Evolutionary conservation across 2,888 invertebrate genomes (phyloP).

Genomic region (Ophion costatus): DNA sequence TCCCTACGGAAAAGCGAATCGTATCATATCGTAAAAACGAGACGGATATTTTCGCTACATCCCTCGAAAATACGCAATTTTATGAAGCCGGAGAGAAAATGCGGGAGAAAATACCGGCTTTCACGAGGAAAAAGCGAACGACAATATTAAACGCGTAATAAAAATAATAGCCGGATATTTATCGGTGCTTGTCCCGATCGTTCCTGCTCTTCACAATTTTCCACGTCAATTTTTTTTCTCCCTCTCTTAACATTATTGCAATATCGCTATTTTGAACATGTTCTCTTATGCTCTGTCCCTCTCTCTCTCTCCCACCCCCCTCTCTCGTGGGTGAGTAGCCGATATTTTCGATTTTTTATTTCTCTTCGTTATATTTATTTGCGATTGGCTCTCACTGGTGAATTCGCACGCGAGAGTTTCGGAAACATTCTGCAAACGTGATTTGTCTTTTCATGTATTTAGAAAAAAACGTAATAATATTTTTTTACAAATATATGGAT

Average conservation of each 20-base stretch:
- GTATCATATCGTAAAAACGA: background rate
- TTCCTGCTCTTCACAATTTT: conserved; percentile 10
- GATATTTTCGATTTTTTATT: background rate
- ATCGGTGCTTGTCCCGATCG: background rate
- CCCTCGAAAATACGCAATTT: background rate
- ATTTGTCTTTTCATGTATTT: no score
- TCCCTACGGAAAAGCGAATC: background rate
- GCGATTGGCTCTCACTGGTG: no score
- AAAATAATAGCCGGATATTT: background rate
- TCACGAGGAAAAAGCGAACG: background rate
- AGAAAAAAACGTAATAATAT: no score
- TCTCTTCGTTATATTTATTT: background rate
- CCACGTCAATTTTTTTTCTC: background rate
- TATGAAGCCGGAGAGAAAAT: conserved; percentile 1
- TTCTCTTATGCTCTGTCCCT: background rate
- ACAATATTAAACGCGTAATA: background rate
- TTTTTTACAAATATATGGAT: no score
- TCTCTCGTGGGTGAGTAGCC: background rate
- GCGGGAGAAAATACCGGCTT: background rate
- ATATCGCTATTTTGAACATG: background rate
- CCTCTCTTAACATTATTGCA: background rate
- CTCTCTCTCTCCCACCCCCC: no score
- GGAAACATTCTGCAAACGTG: no score
- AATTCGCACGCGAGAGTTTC: no score
- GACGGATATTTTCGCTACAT: conserved; percentile 25